Evolutionary conservation across 1,140 invertebrate genomes (phyloP).

Genomic region (Protaetia brevitarsis): DNA sequence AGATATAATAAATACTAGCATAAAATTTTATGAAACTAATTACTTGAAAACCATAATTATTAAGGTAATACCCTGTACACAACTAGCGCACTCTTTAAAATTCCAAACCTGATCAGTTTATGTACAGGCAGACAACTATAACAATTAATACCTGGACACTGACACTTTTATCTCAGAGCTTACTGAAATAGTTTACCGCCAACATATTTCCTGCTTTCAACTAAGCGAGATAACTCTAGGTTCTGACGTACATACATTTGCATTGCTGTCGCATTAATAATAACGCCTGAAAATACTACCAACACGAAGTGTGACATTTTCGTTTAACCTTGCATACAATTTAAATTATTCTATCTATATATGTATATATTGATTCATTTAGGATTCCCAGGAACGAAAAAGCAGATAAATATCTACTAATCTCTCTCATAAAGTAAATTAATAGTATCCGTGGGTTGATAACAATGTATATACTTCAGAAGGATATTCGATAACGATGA

Average conservation of each 20-base stretch:
- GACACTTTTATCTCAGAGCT: neutral
- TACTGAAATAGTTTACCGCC: slow-evolving; percentile 8
- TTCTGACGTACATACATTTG: neutral
- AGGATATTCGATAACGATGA: no score
- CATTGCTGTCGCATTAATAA: neutral
- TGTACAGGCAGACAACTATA: no score
- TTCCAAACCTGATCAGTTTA: no score
- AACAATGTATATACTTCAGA: no score
- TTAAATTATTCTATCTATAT: slow-evolving; percentile 7
- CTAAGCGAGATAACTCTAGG: neutral
- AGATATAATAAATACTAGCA: no score
- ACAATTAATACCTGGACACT: neutral
- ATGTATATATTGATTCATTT: neutral
- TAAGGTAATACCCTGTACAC: no score
- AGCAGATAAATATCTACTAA: neutral
- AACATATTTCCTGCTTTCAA: neutral
- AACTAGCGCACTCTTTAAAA: no score
- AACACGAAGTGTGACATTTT: neutral
- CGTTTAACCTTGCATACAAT: neutral
- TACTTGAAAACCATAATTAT: no score
- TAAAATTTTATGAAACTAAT: no score
- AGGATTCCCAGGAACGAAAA: neutral
- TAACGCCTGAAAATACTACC: neutral
- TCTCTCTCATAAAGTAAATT: no score
- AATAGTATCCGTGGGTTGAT: no score